Percentiles rank a stretch among this genome's conserved stretches.
Conservation (phyloP, 1,140 invertebrate species). For the Lepidurus couesii region DNA sequence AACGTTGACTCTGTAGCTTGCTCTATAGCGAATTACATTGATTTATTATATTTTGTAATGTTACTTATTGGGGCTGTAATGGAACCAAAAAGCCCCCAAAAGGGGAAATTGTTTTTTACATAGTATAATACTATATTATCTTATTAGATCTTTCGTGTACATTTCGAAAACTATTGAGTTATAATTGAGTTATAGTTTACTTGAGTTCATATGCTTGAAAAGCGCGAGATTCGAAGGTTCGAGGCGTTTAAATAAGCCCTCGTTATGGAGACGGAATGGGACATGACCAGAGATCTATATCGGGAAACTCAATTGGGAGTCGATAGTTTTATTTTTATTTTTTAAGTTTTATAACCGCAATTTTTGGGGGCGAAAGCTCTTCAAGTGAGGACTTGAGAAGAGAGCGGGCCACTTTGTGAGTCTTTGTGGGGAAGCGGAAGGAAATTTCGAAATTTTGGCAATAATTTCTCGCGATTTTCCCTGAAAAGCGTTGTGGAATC, state of each 20-base stretch:
- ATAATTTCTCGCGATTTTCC: not conserved
- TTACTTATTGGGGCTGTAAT: too few relatives aligned
- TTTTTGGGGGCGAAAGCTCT: not conserved
- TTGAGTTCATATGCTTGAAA: too few relatives aligned
- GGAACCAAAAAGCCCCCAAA: too few relatives aligned
- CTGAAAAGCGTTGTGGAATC: not conserved
- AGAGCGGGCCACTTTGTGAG: not conserved
- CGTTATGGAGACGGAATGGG: conserved; percentile 1
- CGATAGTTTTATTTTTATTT: not conserved
- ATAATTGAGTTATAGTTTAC: too few relatives aligned
- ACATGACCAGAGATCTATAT: too few relatives aligned
- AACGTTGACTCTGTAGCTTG: not conserved
- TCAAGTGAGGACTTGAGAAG: not conserved
- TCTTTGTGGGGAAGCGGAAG: not conserved
- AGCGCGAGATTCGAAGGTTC: not conserved
- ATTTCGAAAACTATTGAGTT: too few relatives aligned
- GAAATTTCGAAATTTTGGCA: not conserved
- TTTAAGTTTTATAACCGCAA: not conserved
- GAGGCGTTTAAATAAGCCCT: not conserved
- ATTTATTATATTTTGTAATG: too few relatives aligned
- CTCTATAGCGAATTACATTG: too few relatives aligned
- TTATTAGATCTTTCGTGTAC: too few relatives aligned
- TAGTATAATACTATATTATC: too few relatives aligned
- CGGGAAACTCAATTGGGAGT: not conserved
- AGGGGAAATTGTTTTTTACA: too few relatives aligned